Evolutionary conservation across 2,888 invertebrate species (phyloP), one percentile per base, ranked within the genome.

Genomic region (Neoascia interrupta): DNA sequence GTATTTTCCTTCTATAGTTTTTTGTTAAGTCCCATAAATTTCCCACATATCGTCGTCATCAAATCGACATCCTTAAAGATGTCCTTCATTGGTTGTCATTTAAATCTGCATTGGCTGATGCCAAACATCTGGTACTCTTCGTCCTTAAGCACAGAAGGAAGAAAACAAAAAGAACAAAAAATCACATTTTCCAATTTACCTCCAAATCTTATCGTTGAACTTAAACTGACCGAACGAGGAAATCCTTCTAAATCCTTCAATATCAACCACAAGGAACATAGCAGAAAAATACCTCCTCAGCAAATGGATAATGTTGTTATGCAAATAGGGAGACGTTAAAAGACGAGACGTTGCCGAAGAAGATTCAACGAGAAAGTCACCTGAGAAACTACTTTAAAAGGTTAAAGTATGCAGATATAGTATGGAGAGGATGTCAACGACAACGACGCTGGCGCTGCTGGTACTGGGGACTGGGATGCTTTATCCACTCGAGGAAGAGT

Each of bases 261-360:
- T 43, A 43, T 28, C 16, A 36, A 37, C 5, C 36, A 45, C 53
- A 19, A 31, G 34, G 18, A 16, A 13, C 3, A 15, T 23, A 56
- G 45, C 37, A 58, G 41, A 49, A 28, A 56, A 36, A 23, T 8
- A 49, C 26, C 19, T 26, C 11, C 31, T 43, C 28, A 54, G 45
- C 58, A 73, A 79, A 41, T 56, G 79, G 73, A 79, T 79, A 68
- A 61, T 68, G 66, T 49, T 73, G 43, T 79, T 66, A 79, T 79
- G 79, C 79, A 79, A 79, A 79, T 73, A 51, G 16, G 36, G 34
- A 49, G 41, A 18, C 31, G 5, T 26, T 26, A n/a, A n/a, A n/a
- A n/a, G n/a, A n/a, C n/a, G n/a, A n/a, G 26, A 26, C 26, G 4
- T 26, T 36, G 41, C 23, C 2, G 56, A 43, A 43, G 19, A 37